phyloP scores from a whole-genome alignment of 92 coral and sea anemone species.

The Actinernus sp. region DNA sequence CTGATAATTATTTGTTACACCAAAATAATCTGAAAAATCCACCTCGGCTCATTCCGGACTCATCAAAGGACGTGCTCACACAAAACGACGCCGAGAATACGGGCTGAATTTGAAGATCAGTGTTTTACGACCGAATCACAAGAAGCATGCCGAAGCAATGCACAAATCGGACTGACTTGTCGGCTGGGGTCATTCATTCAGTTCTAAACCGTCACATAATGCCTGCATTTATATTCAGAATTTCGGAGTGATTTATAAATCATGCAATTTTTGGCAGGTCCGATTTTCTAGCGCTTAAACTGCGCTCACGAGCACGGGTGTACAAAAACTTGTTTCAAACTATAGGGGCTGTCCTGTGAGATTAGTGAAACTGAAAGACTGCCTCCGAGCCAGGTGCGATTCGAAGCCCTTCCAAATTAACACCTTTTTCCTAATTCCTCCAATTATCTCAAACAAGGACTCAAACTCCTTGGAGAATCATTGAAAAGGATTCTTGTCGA shows the following conservation, averaged over 20 bases:
- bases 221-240: constrained; percentile 24
- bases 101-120: background rate
- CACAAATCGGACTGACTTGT: background rate
- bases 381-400: background rate
- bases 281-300: constrained; percentile 4
- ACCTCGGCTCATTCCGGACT: constrained; percentile 23
- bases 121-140: background rate
- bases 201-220: background rate
- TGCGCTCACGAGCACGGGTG: no score
- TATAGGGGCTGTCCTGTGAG: no score
- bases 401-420: constrained; percentile 58
- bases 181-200: background rate
- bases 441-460: constrained; percentile 68
- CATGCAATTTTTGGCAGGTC: background rate
- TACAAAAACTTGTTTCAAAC: no score
- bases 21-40: constrained; percentile 49
- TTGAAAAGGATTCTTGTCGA: background rate
- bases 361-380: no score
- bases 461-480: constrained; percentile 37
- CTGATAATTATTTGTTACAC: constrained; percentile 36
- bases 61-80: constrained; percentile 7
- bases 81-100: background rate
- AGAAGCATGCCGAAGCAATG: background rate
- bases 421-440: constrained; percentile 78
- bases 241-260: constrained; percentile 30